Conservation (phyloP, 1,140 invertebrate genomes). For the Drosophila pseudoananassae region DNA sequence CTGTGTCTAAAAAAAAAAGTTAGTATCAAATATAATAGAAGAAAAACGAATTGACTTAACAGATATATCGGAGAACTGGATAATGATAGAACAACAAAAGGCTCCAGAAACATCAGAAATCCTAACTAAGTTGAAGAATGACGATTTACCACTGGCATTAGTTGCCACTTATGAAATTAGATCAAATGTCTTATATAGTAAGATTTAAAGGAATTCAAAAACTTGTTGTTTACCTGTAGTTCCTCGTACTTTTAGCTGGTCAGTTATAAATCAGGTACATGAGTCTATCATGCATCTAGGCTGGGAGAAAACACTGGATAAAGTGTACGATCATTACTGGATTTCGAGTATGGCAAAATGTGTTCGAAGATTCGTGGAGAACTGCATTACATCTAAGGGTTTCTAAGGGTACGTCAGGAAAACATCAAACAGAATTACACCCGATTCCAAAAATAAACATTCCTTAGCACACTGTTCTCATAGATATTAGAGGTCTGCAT, state of each 20-base stretch:
- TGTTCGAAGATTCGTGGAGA: slow-evolving; percentile 13
- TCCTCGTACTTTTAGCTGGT: background rate
- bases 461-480: slow-evolving; percentile 12
- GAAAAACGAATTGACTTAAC: background rate
- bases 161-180: background rate
- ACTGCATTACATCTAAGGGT: background rate
- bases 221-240: background rate
- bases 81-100: background rate
- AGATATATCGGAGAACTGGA: background rate
- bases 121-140: background rate
- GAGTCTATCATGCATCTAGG: slow-evolving; percentile 8
- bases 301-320: slow-evolving; percentile 1
- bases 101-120: background rate
- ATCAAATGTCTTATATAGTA: background rate
- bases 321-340: slow-evolving; percentile 4
- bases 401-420: slow-evolving; percentile 10
- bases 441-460: slow-evolving; percentile 7
- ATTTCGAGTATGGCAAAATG: slow-evolving; percentile 11
- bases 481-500: too few relatives aligned
- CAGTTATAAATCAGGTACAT: background rate
- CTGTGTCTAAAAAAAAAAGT: background rate
- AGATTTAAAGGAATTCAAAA: background rate
- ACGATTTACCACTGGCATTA: background rate
- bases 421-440: slow-evolving; percentile 2
- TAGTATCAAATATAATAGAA: background rate